Evolutionary conservation across 2,797 vertebrate species (phyloP), one percentile per base, ranked within the genome.

Genomic region (Phyllotis vaccarum): DNA sequence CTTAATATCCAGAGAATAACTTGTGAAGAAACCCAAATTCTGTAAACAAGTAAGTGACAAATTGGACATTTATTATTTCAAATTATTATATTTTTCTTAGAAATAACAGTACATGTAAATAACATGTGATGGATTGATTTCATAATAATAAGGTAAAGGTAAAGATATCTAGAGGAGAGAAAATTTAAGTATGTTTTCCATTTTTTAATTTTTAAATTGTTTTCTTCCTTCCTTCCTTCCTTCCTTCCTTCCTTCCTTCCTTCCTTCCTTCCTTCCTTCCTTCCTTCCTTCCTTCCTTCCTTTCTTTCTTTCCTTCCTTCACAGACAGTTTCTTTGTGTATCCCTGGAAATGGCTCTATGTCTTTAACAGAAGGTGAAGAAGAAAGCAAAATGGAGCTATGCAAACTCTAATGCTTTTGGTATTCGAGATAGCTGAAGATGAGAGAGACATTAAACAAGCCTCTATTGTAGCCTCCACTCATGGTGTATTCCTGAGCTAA

Each of bases 31-130:
- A 90, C 62, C 8, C 87, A 22, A 87, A 21, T 6, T 92, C 22
- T 54, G 17, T 79, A 86, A 88, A 66, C 58, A 94, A 90, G 16
- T 58, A 79, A 79, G 27, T 78, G 37, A 95, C 21, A 97, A 86
- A 90, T 3, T 2, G 10, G 40, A 3, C 2, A 80, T 49, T 87
- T 94, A 46, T 85, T 19, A 88, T 70, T 81, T 64, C 95, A 89
- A 62, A 46, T 14, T 40, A 87, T 78, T 75, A 90, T 16, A 75
- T 78, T 27, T 96, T 83, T 58, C 54, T 95, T 16, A 95, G 54
- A 87, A 72, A 85, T 16, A 82, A 82, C 10, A 40, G 27, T 91
- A 68, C 68, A 72, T 82, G 2, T 75, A 86, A 86, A 60, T 27
- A 81, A 24, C 0, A 9, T 34, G 79, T 72, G 29, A 72, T 4